These are phyloP conservation scores for Agelas oroides DNA, from an alignment of 37 sponge, comb jelly and placozoan species.

Conservation along the genomic window DNA sequence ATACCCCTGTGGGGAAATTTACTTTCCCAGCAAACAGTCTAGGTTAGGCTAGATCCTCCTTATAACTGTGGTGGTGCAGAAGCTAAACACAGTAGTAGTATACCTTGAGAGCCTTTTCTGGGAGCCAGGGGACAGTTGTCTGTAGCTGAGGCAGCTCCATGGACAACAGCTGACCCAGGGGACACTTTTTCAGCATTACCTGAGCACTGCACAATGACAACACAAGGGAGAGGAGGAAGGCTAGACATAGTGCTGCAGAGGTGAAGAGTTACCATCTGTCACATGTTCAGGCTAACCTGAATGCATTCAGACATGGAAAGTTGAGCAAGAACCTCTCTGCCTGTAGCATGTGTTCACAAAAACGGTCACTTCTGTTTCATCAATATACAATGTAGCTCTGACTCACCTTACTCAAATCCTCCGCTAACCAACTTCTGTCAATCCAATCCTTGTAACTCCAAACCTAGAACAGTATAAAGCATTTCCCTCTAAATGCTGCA, in stretches of 20 bases:
- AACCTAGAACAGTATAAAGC: too few relatives aligned
- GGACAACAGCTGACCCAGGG: slow-evolving; percentile 37
- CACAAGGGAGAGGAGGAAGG: not conserved
- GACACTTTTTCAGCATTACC: slow-evolving; percentile 30
- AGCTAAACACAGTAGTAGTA: too few relatives aligned
- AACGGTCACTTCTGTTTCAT: too few relatives aligned
- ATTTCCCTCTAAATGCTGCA: too few relatives aligned
- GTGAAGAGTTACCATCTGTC: too few relatives aligned
- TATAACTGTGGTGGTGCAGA: too few relatives aligned
- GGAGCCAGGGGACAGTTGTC: slow-evolving; percentile 21
- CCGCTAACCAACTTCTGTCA: slow-evolving; percentile 47
- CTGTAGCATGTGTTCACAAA: slow-evolving; percentile 34
- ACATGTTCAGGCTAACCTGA: slow-evolving; percentile 43
- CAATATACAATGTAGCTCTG: too few relatives aligned
- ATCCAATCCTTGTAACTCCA: slow-evolving; percentile 27
- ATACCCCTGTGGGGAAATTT: too few relatives aligned
- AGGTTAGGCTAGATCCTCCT: too few relatives aligned
- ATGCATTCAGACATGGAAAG: slow-evolving; percentile 72
- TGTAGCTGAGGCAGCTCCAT: slow-evolving; percentile 6
- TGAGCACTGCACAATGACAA: slow-evolving; percentile 35
- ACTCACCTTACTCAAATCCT: slow-evolving; percentile 52
- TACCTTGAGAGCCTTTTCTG: slow-evolving; percentile 37
- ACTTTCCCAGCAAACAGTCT: too few relatives aligned
- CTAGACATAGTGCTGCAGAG: too few relatives aligned
- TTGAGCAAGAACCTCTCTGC: slow-evolving; percentile 60